phyloP scores from a whole-genome alignment of 2,113 vertebrate genomes.

The Amphiprion ocellaris region DNA sequence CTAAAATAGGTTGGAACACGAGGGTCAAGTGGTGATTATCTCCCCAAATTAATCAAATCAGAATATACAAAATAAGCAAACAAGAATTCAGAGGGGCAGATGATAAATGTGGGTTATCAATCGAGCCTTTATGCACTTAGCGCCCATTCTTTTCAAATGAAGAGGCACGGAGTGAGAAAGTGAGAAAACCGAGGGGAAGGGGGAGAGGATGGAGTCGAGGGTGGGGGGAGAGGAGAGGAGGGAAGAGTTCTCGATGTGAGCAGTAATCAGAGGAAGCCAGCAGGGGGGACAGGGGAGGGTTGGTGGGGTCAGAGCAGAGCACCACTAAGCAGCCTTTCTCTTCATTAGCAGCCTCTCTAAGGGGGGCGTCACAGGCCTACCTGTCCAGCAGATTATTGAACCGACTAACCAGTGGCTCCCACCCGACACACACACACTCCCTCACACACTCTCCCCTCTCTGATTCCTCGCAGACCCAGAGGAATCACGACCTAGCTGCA shows the following conservation, averaged over 20 bases:
- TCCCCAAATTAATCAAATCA: constrained; percentile 70
- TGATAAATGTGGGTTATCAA: constrained; percentile 19
- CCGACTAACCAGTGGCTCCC: constrained; percentile 89
- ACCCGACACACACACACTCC: constrained; percentile 59
- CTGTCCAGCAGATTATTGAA: constrained; percentile 97
- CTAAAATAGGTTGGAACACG: constrained; percentile 17
- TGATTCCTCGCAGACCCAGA: constrained; percentile 76
- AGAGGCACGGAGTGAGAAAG: constrained; percentile 35
- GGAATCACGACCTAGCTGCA: constrained; percentile 79
- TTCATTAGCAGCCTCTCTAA: constrained; percentile 94
- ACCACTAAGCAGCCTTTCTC: constrained; percentile 95
- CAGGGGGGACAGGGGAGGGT: constrained; percentile 86
- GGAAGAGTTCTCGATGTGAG: constrained; percentile 64
- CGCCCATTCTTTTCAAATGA: constrained; percentile 35
- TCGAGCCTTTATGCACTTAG: constrained; percentile 27
- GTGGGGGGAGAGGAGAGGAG: constrained; percentile 30
- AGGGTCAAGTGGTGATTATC: constrained; percentile 42
- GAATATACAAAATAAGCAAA: constrained; percentile 61
- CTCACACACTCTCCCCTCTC: constrained; percentile 59
- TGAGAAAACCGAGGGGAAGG: constrained; percentile 41
- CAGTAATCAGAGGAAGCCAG: constrained; percentile 77
- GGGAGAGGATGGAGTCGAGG: constrained; percentile 27
- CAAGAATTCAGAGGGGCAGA: background rate
- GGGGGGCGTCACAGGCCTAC: constrained; percentile 91
- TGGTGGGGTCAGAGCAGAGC: constrained; percentile 90